phyloP scores from a whole-genome alignment of 2,797 vertebrate species.

The Ispidina picta region DNA sequence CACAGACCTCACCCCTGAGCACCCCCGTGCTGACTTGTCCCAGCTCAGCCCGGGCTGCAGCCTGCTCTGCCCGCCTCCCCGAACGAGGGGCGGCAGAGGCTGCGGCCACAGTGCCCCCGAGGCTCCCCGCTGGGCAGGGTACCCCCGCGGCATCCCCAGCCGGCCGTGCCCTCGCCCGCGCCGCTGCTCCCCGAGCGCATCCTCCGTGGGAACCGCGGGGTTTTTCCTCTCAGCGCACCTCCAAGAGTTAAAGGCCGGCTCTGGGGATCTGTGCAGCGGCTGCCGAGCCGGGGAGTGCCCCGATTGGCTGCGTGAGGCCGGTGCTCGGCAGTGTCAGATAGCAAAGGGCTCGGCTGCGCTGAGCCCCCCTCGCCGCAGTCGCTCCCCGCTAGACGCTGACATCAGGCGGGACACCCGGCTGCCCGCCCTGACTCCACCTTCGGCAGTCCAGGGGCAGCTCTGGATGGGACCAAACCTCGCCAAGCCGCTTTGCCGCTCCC shows the following conservation, averaged over 20 bases:
- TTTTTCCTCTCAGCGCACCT: background rate
- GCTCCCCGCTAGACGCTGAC: conserved; percentile 80
- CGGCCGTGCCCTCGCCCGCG: rapidly evolving
- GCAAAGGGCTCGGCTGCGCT: conserved; percentile 80
- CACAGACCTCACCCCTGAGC: rapidly evolving
- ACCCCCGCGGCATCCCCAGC: rapidly evolving
- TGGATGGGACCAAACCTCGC: conserved; percentile 86
- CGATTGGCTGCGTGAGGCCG: conserved; percentile 79
- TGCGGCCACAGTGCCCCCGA: background rate
- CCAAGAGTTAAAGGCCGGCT: conserved; percentile 72
- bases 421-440: background rate
- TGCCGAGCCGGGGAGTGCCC: conserved; percentile 37
- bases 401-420: conserved; percentile 82
- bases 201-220: rapidly evolving
- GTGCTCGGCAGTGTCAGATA: conserved; percentile 82
- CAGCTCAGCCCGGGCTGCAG: rapidly evolving
- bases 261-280: conserved; percentile 36
- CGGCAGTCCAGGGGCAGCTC: background rate
- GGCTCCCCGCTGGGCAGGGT: rapidly evolving
- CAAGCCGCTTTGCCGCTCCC: conserved; percentile 72
- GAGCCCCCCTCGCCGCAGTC: conserved; percentile 76
- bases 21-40: background rate
- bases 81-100: rapidly evolving
- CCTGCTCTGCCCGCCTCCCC: no score
- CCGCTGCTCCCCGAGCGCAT: background rate